Base-by-base conservation (phyloP, 2,797 vertebrate species). In the Mormyrops boulengeri region DNA sequence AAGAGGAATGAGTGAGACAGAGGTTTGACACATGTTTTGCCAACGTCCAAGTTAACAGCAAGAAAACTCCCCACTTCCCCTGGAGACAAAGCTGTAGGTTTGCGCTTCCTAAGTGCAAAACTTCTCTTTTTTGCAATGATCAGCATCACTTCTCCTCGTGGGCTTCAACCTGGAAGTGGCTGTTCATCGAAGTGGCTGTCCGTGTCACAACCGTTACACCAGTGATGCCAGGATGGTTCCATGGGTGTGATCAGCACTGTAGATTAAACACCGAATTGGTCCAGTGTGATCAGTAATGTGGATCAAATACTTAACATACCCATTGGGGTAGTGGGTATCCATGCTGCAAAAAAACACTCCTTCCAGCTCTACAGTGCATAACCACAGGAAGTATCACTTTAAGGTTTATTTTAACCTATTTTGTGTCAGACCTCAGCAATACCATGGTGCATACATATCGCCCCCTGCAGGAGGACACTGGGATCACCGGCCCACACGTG, bases 401-500 rank as follows among this genome's bases (percentile, higher is more conserved):
- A 11, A 69, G 12, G 26, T 69, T 69, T 4, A 34, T 69, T 1
- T 9, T 30, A 6, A 8, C 73, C 73, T 4, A 44, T 77, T 6
- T 0, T 77, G 34, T 11, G 12, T n/a, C 34, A 44, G 17, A 80
- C 38, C 34, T 80, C 73, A 14, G 8, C 82, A 52, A 44, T 22
- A 11, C n/a, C 73, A 44, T 52, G 82, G 8, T 30, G 55, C 9
- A 3, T 66, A 17, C 11, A 34, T 62, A 34, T 62, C 57, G 34
- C 55, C 34, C 57, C 26, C n/a, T 89, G 60, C 93, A 99, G 98
- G 95, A 96, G 97, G 93, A 98, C 97, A 0, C 92, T 99, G 90
- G 96, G 96, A 47, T 92, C 94, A 57, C 91, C 96, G 53, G 93
- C 96, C 1, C 96, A 95, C 88, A 88, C 95, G 62, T 99, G 98